A percentile compares a stretch with the other conserved stretches of the same genome.
phyloP scores from a whole-genome alignment of 2,113 vertebrate genomes.

The Pterocles orientalis region DNA sequence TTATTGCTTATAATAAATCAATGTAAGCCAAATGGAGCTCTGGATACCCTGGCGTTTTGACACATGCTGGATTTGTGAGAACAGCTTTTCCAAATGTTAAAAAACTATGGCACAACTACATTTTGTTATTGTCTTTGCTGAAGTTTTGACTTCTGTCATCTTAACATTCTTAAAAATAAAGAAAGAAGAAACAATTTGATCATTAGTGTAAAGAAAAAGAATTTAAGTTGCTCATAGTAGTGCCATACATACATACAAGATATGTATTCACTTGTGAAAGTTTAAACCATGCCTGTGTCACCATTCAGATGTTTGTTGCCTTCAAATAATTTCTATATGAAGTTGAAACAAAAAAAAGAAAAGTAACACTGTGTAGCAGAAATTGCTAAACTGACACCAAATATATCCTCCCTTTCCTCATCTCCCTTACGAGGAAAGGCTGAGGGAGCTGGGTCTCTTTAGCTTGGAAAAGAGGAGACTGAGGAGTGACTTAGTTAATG shows the following conservation, averaged over 20 bases:
- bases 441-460: no score
- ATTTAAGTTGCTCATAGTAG: neutral
- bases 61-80: neutral
- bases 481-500: no score
- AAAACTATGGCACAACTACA: neutral
- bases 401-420: neutral
- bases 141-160: neutral
- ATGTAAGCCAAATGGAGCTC: neutral
- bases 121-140: neutral
- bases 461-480: no score
- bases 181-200: neutral
- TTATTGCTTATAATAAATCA: slow-evolving; percentile 33
- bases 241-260: no score
- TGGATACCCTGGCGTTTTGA: neutral
- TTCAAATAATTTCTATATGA: neutral
- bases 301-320: neutral
- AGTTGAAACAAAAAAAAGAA: neutral
- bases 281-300: neutral
- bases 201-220: neutral
- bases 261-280: neutral
- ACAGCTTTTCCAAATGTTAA: neutral
- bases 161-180: neutral
- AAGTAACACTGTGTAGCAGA: neutral
- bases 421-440: no score
- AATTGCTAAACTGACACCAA: neutral